These are phyloP conservation scores for Anguilla marmorata DNA, from an alignment of 2,797 vertebrate species.

Conservation along the genomic window DNA sequence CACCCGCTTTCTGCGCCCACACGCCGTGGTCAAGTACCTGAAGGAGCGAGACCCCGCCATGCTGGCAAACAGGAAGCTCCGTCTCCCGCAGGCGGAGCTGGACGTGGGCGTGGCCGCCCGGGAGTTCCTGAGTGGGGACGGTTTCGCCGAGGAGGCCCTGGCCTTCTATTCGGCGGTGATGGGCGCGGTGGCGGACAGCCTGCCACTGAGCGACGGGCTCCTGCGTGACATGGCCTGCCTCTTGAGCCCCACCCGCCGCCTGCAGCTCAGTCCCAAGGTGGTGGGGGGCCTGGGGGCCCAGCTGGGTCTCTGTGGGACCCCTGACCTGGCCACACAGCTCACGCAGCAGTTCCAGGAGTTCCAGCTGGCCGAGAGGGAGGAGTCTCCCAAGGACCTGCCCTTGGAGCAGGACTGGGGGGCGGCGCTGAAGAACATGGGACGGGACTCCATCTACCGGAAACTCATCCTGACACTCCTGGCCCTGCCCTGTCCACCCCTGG, in stretches of 20 bases:
- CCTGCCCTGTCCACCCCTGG: constrained; percentile 67
- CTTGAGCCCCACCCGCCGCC: constrained; percentile 60
- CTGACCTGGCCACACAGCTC: constrained; percentile 57
- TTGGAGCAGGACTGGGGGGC: constrained; percentile 65
- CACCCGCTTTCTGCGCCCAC: constrained; percentile 63
- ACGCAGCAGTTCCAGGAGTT: constrained; percentile 64
- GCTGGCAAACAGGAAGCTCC: constrained; percentile 56
- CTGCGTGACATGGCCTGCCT: constrained; percentile 63
- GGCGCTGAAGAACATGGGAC: constrained; percentile 53
- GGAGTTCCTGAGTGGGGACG: constrained; percentile 57
- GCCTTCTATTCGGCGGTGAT: constrained; percentile 67
- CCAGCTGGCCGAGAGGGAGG: constrained; percentile 52
- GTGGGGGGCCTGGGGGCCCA: constrained; percentile 61
- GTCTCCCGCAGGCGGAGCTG: constrained; percentile 56
- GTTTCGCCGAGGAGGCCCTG: constrained; percentile 47
- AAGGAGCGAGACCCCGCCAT: constrained; percentile 56
- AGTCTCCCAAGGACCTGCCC: constrained; percentile 28
- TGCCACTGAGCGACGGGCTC: constrained; percentile 61
- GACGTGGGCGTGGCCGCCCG: constrained; percentile 57
- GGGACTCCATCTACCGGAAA: constrained; percentile 62
- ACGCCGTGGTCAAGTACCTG: constrained; percentile 61
- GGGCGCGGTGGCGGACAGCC: constrained; percentile 50
- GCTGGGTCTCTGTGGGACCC: constrained; percentile 61
- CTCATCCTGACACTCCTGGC: constrained; percentile 69
- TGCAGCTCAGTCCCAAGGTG: constrained; percentile 50